A percentile compares a stretch with the other conserved stretches of the same genome.
phyloP scores from a whole-genome alignment of 2,888 invertebrate genomes.

The Acronicta leporina region DNA sequence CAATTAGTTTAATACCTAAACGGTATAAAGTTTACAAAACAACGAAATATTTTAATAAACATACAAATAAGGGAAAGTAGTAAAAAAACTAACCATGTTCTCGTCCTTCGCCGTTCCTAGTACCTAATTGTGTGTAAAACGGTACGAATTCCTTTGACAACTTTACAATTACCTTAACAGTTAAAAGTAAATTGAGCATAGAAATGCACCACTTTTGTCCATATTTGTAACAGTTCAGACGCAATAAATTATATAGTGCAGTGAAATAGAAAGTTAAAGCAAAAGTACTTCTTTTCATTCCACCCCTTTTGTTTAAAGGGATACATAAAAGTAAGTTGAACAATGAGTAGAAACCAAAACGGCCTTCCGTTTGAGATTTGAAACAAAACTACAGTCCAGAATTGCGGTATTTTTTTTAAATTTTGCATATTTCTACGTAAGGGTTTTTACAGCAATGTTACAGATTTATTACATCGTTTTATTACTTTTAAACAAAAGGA shows the following conservation, averaged over 20 bases:
- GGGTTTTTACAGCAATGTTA: constrained; percentile 8
- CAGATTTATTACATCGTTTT: constrained; percentile 9
- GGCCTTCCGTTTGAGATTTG: constrained; percentile 62
- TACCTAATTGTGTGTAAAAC: constrained; percentile 16
- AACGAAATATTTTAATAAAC: too few species aligned
- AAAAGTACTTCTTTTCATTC: constrained; percentile 46
- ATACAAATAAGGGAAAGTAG: constrained; percentile 9
- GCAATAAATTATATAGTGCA: constrained; percentile 57
- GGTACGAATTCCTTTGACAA: constrained; percentile 31
- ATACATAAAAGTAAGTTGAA: constrained; percentile 45
- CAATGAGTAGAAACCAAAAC: constrained; percentile 61
- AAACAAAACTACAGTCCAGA: constrained; percentile 22
- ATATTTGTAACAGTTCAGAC: constrained; percentile 58
- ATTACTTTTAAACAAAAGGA: constrained; percentile 1
- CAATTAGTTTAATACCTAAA: too few species aligned
- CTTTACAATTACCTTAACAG: constrained; percentile 35
- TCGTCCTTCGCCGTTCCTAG: constrained; percentile 10
- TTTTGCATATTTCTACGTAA: constrained; percentile 32
- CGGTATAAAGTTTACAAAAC: too few species aligned
- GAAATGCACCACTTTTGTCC: constrained; percentile 60
- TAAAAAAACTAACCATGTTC: constrained; percentile 5
- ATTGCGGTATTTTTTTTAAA: constrained; percentile 26
- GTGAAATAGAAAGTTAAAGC: constrained; percentile 67
- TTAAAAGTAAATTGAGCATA: constrained; percentile 39
- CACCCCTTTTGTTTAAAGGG: constrained; percentile 54